These are phyloP conservation scores for Brienomyrus longianalis DNA, from an alignment of 2,113 vertebrate genomes.

Conservation along the genomic window DNA sequence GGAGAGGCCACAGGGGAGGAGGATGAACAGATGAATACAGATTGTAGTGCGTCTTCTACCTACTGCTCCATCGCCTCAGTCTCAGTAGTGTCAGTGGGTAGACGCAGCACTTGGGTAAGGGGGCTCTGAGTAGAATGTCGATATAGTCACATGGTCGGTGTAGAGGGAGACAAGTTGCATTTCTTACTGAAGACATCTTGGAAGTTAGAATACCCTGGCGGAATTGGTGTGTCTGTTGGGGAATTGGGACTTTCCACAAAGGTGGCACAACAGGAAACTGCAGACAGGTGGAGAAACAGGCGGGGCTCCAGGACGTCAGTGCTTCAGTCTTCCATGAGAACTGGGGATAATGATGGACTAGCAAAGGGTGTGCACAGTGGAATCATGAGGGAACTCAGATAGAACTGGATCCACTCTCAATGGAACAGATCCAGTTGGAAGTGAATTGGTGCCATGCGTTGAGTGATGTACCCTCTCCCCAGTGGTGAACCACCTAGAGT, in stretches of 20 bases:
- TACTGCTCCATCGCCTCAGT: not conserved
- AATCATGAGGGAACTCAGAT: not conserved
- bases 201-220: not conserved
- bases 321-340: not conserved
- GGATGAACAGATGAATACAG: not conserved
- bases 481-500: too few relatives aligned
- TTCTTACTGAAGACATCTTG: not conserved
- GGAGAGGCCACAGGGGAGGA: not conserved
- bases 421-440: too few relatives aligned
- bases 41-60: not conserved
- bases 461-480: too few relatives aligned
- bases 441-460: too few relatives aligned
- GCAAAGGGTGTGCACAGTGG: not conserved
- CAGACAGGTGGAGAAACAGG: not conserved
- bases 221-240: not conserved
- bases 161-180: not conserved
- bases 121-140: not conserved
- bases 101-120: not conserved
- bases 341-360: not conserved
- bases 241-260: too few relatives aligned
- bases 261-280: not conserved
- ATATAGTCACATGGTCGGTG: not conserved
- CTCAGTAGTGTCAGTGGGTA: not conserved
- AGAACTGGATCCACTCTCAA: not conserved
- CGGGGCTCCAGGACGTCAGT: not conserved